phyloP scores from a whole-genome alignment of 2,888 invertebrate genomes.

The Chloroclysta siterata region DNA sequence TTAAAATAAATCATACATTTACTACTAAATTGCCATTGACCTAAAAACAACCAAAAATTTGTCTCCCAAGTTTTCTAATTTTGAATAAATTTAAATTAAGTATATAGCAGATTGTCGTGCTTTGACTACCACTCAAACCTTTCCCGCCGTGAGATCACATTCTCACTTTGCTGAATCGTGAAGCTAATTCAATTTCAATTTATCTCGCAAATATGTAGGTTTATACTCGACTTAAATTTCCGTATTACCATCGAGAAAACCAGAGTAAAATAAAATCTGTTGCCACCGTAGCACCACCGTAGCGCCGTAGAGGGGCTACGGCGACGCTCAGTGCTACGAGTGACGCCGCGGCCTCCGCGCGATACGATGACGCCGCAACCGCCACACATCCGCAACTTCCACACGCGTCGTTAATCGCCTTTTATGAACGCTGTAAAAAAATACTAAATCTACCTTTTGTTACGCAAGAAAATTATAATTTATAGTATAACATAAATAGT shows the following conservation, averaged over 20 bases:
- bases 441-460: slow-evolving; percentile 40
- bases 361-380: slow-evolving; percentile 51
- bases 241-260: background rate
- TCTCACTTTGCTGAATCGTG: background rate
- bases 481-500: slow-evolving; percentile 9
- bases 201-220: background rate
- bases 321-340: slow-evolving; percentile 65
- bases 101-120: background rate
- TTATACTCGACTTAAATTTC: background rate
- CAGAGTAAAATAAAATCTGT: slow-evolving; percentile 29
- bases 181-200: background rate
- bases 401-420: slow-evolving; percentile 66
- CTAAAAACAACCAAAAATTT: too few relatives aligned
- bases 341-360: slow-evolving; percentile 63
- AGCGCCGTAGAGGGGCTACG: slow-evolving; percentile 46
- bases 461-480: slow-evolving; percentile 24
- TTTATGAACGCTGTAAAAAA: slow-evolving; percentile 69
- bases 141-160: background rate
- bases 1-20: too few relatives aligned
- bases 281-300: slow-evolving; percentile 49
- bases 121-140: background rate
- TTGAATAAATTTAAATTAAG: too few relatives aligned
- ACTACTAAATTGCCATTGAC: too few relatives aligned
- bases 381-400: slow-evolving; percentile 56
- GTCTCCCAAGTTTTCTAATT: too few relatives aligned